Evolutionary conservation across 1,140 invertebrate genomes (phyloP).

Genomic region (Drosophila nasuta): DNA sequence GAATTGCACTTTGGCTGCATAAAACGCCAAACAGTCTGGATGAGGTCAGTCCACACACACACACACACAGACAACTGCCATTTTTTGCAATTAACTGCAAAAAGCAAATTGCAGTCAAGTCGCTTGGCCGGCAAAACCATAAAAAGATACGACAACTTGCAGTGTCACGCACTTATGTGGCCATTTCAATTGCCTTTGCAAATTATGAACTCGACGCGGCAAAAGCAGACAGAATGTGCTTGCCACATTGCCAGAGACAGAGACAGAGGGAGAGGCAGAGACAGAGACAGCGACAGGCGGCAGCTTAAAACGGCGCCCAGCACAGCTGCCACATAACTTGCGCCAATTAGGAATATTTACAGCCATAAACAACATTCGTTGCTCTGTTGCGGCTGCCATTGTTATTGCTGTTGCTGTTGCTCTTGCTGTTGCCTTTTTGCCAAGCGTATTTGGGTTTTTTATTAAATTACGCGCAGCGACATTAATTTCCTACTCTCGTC

Average conservation of each 20-base stretch:
- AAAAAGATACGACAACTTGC: conserved; percentile 52
- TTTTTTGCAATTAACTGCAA: conserved; percentile 60
- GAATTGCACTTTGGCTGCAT: conserved; percentile 40
- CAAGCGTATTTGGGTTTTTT: conserved; percentile 49
- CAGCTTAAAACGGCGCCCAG: conserved; percentile 25
- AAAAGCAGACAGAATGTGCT: conserved; percentile 12
- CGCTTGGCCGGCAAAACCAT: conserved; percentile 16
- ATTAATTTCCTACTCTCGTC: conserved; percentile 55
- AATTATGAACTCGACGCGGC: conserved; percentile 32
- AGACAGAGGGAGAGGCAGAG: background rate
- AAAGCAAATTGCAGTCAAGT: conserved; percentile 44
- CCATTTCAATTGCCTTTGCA: conserved; percentile 27
- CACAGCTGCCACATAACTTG: conserved; percentile 62
- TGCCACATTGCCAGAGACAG: background rate
- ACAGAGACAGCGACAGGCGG: background rate
- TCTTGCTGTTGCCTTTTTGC: conserved; percentile 21
- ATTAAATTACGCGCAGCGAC: conserved; percentile 74
- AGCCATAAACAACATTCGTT: conserved; percentile 79
- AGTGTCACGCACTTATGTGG: conserved; percentile 29
- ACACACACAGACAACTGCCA: conserved; percentile 1
- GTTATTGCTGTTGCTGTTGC: conserved; percentile 34
- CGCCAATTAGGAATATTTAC: conserved; percentile 73
- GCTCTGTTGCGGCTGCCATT: conserved; percentile 24
- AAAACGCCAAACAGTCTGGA: conserved; percentile 21
- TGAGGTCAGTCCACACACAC: conserved; percentile 22